These are phyloP conservation scores for Muricea muricata DNA, from an alignment of 92 coral and sea anemone genomes.

Conservation along the genomic window DNA sequence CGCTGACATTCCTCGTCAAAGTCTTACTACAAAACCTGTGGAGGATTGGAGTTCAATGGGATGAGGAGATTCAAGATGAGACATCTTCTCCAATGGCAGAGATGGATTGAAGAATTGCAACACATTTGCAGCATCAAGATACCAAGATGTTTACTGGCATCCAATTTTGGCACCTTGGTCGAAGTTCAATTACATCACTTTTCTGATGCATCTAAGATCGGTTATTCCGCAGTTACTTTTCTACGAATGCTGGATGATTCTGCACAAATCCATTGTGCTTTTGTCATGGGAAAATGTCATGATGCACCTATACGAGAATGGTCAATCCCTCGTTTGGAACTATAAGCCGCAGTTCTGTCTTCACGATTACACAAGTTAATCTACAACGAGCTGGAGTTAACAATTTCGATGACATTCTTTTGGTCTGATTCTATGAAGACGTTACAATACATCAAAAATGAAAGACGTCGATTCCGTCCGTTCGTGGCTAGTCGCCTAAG, in stretches of 20 bases:
- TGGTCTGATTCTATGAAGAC: constrained; percentile 69
- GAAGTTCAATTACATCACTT: constrained; percentile 24
- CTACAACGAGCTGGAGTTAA: constrained; percentile 41
- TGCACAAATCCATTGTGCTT: not conserved
- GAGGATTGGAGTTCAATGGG: constrained; percentile 49
- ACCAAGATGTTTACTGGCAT: not conserved
- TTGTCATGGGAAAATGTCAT: constrained; percentile 20
- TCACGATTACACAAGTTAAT: constrained; percentile 24
- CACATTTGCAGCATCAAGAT: not conserved
- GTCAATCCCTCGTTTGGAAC: constrained; percentile 25
- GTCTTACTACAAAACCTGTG: constrained; percentile 46
- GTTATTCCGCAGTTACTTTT: constrained; percentile 18
- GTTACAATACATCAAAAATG: constrained; percentile 65
- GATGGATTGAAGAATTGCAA: constrained; percentile 13
- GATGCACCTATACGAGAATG: not conserved
- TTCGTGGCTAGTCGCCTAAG: constrained; percentile 60
- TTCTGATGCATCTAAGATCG: constrained; percentile 29
- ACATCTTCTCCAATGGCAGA: not conserved
- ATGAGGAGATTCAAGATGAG: constrained; percentile 43
- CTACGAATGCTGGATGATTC: not conserved
- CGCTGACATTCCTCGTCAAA: constrained; percentile 66
- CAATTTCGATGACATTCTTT: constrained; percentile 27
- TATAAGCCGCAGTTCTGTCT: constrained; percentile 11
- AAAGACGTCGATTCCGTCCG: constrained; percentile 58
- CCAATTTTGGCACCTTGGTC: not conserved